Conservation (phyloP, 64 coral and sea anemone genomes). For the Cladopsammia gracilis region DNA sequence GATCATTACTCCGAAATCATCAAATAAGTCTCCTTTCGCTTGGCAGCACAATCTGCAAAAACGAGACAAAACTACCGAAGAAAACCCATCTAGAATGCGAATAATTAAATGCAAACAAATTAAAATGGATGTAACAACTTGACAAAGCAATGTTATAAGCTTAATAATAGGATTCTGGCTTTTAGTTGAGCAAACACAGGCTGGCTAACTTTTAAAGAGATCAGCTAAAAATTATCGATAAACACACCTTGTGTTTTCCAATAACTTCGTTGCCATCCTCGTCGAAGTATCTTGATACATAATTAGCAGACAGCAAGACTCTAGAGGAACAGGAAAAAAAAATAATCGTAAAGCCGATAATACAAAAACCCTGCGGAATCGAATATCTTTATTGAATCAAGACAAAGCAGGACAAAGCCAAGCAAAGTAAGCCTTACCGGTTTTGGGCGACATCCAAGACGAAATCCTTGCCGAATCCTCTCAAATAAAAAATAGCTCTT, state of each 20-base stretch:
- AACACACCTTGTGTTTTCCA: conserved; percentile 3
- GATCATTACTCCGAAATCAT: too few relatives aligned
- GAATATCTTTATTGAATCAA: neutral
- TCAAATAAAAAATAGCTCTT: conserved; percentile 13
- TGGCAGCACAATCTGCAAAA: neutral
- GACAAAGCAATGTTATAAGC: neutral
- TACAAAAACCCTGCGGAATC: too few relatives aligned
- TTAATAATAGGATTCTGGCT: neutral
- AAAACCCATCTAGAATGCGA: neutral
- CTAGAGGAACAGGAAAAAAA: conserved; percentile 4
- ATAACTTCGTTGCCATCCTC: conserved; percentile 8
- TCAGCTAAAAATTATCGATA: neutral
- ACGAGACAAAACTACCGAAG: neutral
- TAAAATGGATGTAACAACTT: neutral
- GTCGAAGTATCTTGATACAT: conserved; percentile 23
- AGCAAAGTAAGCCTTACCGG: conserved; percentile 4
- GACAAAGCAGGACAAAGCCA: too few relatives aligned
- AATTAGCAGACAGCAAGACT: conserved; percentile 18
- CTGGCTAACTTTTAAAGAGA: neutral
- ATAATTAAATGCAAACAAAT: neutral
- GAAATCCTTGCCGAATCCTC: conserved; percentile 45
- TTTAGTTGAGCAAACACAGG: neutral
- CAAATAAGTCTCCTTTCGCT: neutral
- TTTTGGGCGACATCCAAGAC: conserved; percentile 17
- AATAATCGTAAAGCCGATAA: neutral